Base-by-base conservation (phyloP, 2,113 vertebrate species). In the Coturnix japonica region DNA sequence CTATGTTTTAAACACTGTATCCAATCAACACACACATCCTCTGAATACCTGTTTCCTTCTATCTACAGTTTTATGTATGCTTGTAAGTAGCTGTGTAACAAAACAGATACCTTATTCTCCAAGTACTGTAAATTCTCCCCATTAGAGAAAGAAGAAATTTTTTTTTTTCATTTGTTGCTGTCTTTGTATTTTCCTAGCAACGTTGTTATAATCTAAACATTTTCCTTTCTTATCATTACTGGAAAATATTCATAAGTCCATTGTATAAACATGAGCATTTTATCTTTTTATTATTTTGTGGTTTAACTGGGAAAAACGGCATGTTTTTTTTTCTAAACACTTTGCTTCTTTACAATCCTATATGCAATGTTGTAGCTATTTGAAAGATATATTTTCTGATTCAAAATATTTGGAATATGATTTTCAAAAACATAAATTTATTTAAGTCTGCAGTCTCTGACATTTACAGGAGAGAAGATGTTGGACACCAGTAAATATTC, bases 351-450 rank as follows among this genome's bases (percentile, higher is more conserved):
- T 87, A 33, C 7, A 57, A 47, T 65, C 28, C 4, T 59, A 35
- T 84, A 23, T 2, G 15, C 18, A 56, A 6, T 31, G 5, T 30
- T 88, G 46, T 12, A 64, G 8, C 21, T 81, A 60, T 43, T 64
- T 25, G 61, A 81, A 83, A 15, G 13, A 51, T 60, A 35, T 53
- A 73, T 92, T 78, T 87, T 80, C 11, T 31, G 87, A 35, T 2
- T 4, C 30, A 82, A 86, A 81, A 89, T 54, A 39, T 51, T 83
- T 81, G 66, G 44, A 26, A 79, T 33, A n/a, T 47, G 23, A 41
- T 79, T 91, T 86, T 85, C 15, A 79, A 82, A 92, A 91, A 8
- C 4, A 51, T 91, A 12, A 4, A 23, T 93, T 93, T 65, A 53
- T 16, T 63, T 53, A 80, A 57, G 11, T 46, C n/a, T 76, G 6